Base-by-base conservation (phyloP, 2,113 vertebrate species). In the Cavia aperea region DNA sequence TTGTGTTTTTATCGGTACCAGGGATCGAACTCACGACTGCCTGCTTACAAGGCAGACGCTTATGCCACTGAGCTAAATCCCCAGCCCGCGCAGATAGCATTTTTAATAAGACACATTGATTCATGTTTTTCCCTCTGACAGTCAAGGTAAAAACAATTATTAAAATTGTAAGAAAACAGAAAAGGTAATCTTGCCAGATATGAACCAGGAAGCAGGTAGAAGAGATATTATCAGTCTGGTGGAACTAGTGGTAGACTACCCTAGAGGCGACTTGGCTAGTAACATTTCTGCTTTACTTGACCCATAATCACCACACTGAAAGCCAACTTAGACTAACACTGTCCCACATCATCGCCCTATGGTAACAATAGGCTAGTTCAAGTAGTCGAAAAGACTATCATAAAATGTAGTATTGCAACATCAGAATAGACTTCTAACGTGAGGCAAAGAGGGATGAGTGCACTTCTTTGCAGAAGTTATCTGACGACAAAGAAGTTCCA, bases 241-340 rank as follows among this genome's bases (percentile, higher is more conserved):
- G 46, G 56, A 83, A 54, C 10, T 85, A 46, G 65, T 46, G 23
- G 54, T n/a, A 54, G 68, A 51, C 23, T 4, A 23, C 5, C n/a
- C 33, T 43, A 16, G 0, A 7, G 66, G 21, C 79, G 63, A 66
- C 8, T 62, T 24, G 51, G 29, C 33, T 43, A n/a, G 72, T 46
- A 83, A 84, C 60, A 85, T 31, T 81, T 51, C 62, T 58, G 49
- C 65, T 93, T 92, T 79, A 39, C 66, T 90, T 49, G 78, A 91
- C 8, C 81, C 29, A 54, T 91, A 88, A 94, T 49, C 58, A 79
- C 82, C 43, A 83, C 56, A 46, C 1, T 26, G 58, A 85, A 81
- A 58, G 62, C 60, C 73, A 82, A 26, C 46, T 81, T 33, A 83
- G 58, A 88, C 60, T 10, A 91, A 79, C 46, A 46, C 46, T 46